Percentiles rank a stretch among this genome's conserved stretches.
Evolutionary conservation across 2,797 vertebrate genomes (phyloP).

Genomic region (Harpagifer antarcticus): DNA sequence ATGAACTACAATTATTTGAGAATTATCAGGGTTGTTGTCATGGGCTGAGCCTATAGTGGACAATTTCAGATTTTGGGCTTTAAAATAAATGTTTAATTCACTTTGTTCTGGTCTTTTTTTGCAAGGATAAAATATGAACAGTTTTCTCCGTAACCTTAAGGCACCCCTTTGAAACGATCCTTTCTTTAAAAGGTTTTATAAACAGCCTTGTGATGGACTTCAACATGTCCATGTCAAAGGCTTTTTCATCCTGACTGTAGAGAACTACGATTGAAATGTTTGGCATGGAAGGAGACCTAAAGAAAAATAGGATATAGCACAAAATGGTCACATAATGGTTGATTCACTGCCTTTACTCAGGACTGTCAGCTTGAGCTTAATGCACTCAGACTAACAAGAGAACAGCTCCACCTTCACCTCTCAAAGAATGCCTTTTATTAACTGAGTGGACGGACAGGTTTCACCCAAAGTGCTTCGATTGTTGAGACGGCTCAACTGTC

Average conservation of each 20-base stretch:
- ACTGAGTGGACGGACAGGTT: constrained; percentile 47
- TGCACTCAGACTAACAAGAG: background rate
- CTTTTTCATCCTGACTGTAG: background rate
- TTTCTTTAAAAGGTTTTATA: background rate
- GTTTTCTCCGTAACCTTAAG: no score
- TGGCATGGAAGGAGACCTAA: background rate
- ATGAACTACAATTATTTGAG: no score
- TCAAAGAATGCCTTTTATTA: constrained; percentile 28
- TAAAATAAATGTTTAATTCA: no score
- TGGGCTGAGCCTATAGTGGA: no score
- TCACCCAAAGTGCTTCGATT: constrained; percentile 5
- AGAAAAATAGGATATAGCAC: no score
- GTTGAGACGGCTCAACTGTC: constrained; percentile 8
- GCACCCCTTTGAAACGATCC: no score
- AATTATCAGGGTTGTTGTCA: no score
- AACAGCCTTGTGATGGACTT: background rate
- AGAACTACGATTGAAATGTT: background rate
- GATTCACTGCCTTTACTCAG: background rate
- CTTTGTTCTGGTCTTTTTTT: no score
- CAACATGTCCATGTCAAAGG: background rate
- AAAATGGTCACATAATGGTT: background rate
- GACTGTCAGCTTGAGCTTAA: background rate
- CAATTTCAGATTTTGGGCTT: no score
- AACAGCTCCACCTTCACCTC: constrained; percentile 14
- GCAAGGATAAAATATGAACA: no score